phyloP scores from a whole-genome alignment of 2,888 invertebrate species.

The Orgyia antiqua region DNA sequence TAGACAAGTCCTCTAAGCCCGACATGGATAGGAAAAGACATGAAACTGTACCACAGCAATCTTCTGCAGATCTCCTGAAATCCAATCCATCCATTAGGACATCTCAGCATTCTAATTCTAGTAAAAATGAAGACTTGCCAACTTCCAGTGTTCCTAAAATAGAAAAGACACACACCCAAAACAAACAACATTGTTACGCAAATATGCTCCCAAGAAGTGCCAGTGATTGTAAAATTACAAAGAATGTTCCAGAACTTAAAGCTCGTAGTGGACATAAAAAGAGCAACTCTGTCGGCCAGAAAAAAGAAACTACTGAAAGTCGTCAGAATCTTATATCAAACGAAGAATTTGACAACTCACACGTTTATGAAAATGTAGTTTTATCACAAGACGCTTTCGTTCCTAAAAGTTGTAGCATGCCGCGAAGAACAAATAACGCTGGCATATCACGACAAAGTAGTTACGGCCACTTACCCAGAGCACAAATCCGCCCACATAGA shows the following conservation, averaged over 20 bases:
- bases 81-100: constrained; percentile 44
- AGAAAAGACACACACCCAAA: constrained; percentile 40
- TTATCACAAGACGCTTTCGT: constrained; percentile 50
- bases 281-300: constrained; percentile 68
- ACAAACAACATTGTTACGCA: constrained; percentile 54
- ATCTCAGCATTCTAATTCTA: constrained; percentile 49
- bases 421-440: constrained; percentile 53
- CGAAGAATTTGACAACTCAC: constrained; percentile 57
- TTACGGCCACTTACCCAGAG: constrained; percentile 58
- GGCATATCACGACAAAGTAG: constrained; percentile 61
- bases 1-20: constrained; percentile 77
- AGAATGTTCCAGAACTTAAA: constrained; percentile 49
- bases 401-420: constrained; percentile 69
- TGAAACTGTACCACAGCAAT: constrained; percentile 39
- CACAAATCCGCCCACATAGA: constrained; percentile 51
- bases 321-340: constrained; percentile 65
- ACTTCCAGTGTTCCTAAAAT: constrained; percentile 35
- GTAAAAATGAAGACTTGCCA: constrained; percentile 34
- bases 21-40: constrained; percentile 61
- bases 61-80: constrained; percentile 44
- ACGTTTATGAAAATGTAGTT: constrained; percentile 68
- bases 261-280: constrained; percentile 56
- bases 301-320: constrained; percentile 65
- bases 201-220: constrained; percentile 64
- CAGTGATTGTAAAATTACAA: constrained; percentile 64